Percentiles rank a stretch among this genome's conserved stretches.
These are phyloP conservation scores for Chrysopilus asiliformis DNA, from an alignment of 2,888 invertebrate species.

Conservation along the genomic window DNA sequence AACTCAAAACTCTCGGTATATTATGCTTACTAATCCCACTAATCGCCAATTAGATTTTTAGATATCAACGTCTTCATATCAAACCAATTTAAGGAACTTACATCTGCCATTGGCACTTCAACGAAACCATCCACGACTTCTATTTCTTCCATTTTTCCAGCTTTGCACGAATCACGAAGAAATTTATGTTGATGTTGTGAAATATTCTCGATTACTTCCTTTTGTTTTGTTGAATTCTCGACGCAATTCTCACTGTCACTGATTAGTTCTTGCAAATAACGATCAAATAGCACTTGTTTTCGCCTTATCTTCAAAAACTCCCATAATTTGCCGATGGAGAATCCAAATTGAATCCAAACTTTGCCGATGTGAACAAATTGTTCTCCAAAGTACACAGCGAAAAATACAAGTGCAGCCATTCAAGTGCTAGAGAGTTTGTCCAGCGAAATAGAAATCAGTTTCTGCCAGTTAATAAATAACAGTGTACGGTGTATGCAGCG, in stretches of 20 bases:
- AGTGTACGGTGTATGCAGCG: background rate
- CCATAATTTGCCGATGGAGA: constrained; percentile 22
- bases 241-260: background rate
- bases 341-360: constrained; percentile 26
- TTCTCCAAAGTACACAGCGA: constrained; percentile 22
- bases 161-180: too few species aligned
- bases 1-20: too few species aligned
- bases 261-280: constrained; percentile 22
- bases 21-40: too few species aligned
- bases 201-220: too few species aligned
- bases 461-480: background rate
- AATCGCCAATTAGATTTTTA: too few species aligned
- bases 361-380: constrained; percentile 26
- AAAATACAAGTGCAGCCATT: constrained; percentile 31
- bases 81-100: too few species aligned
- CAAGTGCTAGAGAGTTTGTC: background rate
- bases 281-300: constrained; percentile 22
- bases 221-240: too few species aligned
- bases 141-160: constrained; percentile 4
- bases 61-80: too few species aligned
- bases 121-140: too few species aligned
- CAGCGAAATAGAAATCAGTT: background rate
- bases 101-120: too few species aligned
- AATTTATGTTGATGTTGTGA: too few species aligned
- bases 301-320: constrained; percentile 23